A percentile compares a stretch with the other conserved stretches of the same genome.
Conservation (phyloP, 2,113 vertebrate genomes). For the Hylia prasina region DNA sequence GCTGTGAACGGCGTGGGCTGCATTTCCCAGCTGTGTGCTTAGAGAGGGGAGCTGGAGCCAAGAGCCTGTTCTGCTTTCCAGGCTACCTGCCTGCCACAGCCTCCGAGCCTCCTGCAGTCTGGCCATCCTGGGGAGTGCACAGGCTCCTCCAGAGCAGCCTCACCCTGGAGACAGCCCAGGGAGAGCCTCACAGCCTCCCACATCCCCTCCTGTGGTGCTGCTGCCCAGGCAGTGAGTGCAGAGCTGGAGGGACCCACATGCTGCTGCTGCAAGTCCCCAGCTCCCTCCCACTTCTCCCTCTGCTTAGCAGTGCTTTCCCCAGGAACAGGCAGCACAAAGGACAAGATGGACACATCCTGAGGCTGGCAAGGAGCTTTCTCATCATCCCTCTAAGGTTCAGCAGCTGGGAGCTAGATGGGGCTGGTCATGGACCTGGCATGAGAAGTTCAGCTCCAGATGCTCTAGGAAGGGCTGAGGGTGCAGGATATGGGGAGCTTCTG, state of each 20-base stretch:
- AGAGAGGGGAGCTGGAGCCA: neutral
- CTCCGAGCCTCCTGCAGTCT: neutral
- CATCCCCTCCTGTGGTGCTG: neutral
- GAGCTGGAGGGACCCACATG: neutral
- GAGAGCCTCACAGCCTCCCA: neutral
- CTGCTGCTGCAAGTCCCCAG: neutral
- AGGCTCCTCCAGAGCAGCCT: neutral
- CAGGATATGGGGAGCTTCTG: neutral
- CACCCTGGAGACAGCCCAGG: neutral
- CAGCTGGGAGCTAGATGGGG: neutral
- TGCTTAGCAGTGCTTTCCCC: neutral
- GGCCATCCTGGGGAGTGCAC: rapidly evolving
- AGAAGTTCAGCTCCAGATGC: neutral
- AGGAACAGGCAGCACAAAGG: neutral
- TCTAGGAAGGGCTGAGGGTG: neutral
- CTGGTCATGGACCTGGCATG: neutral
- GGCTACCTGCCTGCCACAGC: neutral
- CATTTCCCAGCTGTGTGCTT: neutral
- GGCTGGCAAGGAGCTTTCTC: neutral
- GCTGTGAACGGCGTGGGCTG: neutral
- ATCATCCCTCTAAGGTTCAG: neutral
- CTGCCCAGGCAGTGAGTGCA: rapidly evolving
- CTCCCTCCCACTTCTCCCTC: neutral
- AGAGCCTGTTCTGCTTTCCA: neutral
- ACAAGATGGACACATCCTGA: neutral